Base-by-base conservation (phyloP, 2,113 vertebrate genomes). In the Callocephalon fimbriatum region DNA sequence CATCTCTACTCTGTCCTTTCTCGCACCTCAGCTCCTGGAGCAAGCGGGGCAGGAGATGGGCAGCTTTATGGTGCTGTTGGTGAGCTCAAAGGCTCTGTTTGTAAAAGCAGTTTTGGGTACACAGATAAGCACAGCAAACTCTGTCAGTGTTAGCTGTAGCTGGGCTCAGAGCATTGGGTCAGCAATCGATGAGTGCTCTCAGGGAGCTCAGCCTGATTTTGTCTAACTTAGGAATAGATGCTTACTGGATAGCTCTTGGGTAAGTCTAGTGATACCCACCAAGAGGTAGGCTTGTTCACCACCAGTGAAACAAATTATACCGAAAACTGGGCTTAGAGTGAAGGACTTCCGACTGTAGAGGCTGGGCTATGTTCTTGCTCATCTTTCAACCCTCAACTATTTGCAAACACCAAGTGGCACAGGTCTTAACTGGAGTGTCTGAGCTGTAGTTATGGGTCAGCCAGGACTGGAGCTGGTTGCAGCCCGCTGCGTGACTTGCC, bases 11-110 rank as follows among this genome's bases (percentile, higher is more conserved):
- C 71, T 7, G 0, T 77, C 31, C 27, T n/a, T 54, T 63, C 68
- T 74, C 3, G 0, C 19, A 53, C 6, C 18, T 2, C 27, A 26
- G 75, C 16, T 76, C 32, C 53, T 37, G n/a, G 48, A 48, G 17
- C 1, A 2, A 44, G 66, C 1, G 1, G 8, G 27, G 22, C 47
- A 75, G 75, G 32, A 54, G 78, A 32, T 0, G 2, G 50, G 16
- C 20, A 92, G 29, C 21, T 31, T 73, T 44, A n/a, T 8, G 2
- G 47, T 27, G 47, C 15, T 68, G 35, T 10, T 23, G 22, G 7
- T 38, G 26, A 16, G 5, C 68, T 77, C 58, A n/a, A 53, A 86
- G 58, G 9, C 9, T 79, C 25, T 54, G 56, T 63, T 45, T 53
- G 15, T 40, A 65, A 80, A 76, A 70, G 37, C 6, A 50, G 21